Evolutionary conservation across 2,888 invertebrate genomes (phyloP).

Genomic region (Tiliacea aurago): DNA sequence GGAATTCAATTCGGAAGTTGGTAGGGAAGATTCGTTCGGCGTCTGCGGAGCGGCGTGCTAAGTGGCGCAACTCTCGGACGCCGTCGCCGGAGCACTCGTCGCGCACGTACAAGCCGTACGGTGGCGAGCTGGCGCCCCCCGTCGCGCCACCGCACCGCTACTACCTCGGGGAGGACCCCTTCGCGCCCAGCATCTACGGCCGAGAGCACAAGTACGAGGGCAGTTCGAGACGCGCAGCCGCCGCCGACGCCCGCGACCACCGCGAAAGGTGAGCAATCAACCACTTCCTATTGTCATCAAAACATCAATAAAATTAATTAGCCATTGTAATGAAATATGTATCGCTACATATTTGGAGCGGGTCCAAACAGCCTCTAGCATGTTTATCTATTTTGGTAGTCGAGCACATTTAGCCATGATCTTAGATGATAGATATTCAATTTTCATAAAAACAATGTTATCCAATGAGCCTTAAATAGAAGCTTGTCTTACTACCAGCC

Average conservation of each 20-base stretch:
- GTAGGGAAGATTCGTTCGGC: constrained; percentile 96
- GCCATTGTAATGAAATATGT: constrained; percentile 36
- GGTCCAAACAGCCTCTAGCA: constrained; percentile 27
- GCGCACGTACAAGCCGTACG: constrained; percentile 88
- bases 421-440: constrained; percentile 60
- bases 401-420: constrained; percentile 55
- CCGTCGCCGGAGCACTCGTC: constrained; percentile 91
- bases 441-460: constrained; percentile 72
- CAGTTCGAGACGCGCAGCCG: constrained; percentile 88
- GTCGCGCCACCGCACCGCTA: constrained; percentile 93
- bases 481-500: constrained; percentile 80
- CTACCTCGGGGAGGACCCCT: constrained; percentile 96
- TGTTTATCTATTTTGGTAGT: constrained; percentile 40
- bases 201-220: constrained; percentile 96
- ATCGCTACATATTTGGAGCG: constrained; percentile 48
- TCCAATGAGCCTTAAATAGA: constrained; percentile 83
- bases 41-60: constrained; percentile 92
- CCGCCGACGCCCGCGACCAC: constrained; percentile 83
- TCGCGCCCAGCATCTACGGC: constrained; percentile 95
- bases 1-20: constrained; percentile 95
- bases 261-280: constrained; percentile 86
- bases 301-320: constrained; percentile 56
- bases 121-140: constrained; percentile 87
- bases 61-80: constrained; percentile 90
- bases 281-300: constrained; percentile 47